A percentile compares a stretch with the other conserved stretches of the same genome.
phyloP scores from a whole-genome alignment of 2,888 invertebrate genomes.

The Matsumyia berberina region DNA sequence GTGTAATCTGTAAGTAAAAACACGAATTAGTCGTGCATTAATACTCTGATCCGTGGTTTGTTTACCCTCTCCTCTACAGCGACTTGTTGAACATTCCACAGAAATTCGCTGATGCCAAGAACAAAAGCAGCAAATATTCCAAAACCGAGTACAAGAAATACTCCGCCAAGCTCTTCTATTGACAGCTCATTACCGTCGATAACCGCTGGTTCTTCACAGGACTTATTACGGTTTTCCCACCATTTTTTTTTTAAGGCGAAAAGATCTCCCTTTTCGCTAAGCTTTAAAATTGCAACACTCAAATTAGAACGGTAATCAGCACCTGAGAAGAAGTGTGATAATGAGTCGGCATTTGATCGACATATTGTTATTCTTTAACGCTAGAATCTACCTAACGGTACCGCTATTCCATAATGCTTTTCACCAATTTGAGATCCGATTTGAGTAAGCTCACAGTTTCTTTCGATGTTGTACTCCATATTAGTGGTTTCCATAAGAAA shows the following conservation, averaged over 20 bases:
- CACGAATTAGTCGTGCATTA: background rate
- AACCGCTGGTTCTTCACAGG: conserved; percentile 77
- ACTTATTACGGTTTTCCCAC: conserved; percentile 91
- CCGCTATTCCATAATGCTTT: conserved; percentile 97
- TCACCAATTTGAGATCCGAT: conserved; percentile 93
- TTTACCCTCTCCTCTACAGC: conserved; percentile 90
- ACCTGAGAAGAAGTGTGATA: conserved; percentile 84
- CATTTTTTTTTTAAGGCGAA: conserved; percentile 93
- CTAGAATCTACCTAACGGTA: conserved; percentile 90
- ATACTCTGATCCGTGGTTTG: conserved; percentile 27
- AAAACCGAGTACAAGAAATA: conserved; percentile 92
- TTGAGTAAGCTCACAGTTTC: conserved; percentile 92
- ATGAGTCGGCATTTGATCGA: too few relatives aligned
- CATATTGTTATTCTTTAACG: background rate
- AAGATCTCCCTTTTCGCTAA: conserved; percentile 95
- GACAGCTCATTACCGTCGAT: conserved; percentile 83
- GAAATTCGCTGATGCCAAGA: conserved; percentile 92
- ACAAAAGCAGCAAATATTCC: conserved; percentile 90
- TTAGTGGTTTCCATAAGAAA: conserved; percentile 98
- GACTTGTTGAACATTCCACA: conserved; percentile 92
- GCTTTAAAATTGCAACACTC: conserved; percentile 93
- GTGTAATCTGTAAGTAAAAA: conserved; percentile 85
- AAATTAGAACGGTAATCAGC: conserved; percentile 91
- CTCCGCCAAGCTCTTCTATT: conserved; percentile 92
- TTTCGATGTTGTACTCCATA: conserved; percentile 94